Evolutionary conservation across 2,888 invertebrate species (phyloP), one percentile per base, ranked within the genome.

Genomic region (Magallana nippona): DNA sequence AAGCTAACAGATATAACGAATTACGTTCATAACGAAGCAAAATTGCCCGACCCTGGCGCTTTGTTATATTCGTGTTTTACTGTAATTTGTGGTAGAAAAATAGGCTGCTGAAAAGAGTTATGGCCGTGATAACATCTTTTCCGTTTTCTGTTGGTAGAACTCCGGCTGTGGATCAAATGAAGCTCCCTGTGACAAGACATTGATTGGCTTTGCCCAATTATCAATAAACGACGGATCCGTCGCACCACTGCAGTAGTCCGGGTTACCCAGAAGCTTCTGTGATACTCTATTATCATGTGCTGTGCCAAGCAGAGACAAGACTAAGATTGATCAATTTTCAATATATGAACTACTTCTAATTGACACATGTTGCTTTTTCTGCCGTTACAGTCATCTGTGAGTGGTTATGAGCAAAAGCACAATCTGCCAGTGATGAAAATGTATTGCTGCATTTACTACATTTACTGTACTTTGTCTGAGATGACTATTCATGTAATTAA

Each of bases 161-260:
- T 95, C 95, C 81, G 95, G 95, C 84, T 94, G 94, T 88, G 94
- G 94, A 56, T 92, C 96, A 82, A 97, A 96, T 91, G 98, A 97
- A 95, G 96, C 97, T 86, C 96, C 97, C 83, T 99, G 99, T 95
- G 99, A 99, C 95, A 97, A 97, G 93, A 97, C 98, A 78, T 96
- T 99, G 90, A 96, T 99, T 94, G 99, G 99, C 93, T 99, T 97
- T 95, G 99, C 99, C 94, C 99, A 99, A 95, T 97, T 99, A 19
- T 89, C 91, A 1, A 88, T 92, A n/a, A 91, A 89, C 55, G 92
- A 92, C 19, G 83, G 83, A 27, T 57, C 81, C 5, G 78, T 79
- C 22, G 81, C 82, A 32, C 58, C 78, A 10, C 13, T 55, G 2
- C 81, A 55, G 63, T 81, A 58, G 63, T 71, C 27, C 71, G 5